These are phyloP conservation scores for Cyprinus carpio DNA, from an alignment of 2,113 vertebrate genomes.

Conservation along the genomic window DNA sequence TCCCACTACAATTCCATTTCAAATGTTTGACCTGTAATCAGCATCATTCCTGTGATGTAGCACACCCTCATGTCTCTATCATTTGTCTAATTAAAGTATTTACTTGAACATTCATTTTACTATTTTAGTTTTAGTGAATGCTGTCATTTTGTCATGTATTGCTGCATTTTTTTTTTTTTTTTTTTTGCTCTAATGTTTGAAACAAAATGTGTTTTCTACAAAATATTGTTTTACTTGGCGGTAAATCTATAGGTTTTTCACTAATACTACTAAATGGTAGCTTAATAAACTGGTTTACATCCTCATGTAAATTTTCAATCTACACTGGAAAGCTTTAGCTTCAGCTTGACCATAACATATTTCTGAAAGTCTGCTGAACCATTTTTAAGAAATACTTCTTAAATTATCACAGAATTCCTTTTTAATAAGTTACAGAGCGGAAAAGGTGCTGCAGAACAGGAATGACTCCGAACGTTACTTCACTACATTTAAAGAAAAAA, in stretches of 20 bases:
- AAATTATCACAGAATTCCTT: background rate
- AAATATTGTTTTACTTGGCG: background rate
- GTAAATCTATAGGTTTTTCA: background rate
- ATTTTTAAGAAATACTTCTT: background rate
- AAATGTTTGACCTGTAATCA: background rate
- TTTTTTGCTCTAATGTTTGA: background rate
- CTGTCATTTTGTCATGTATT: background rate
- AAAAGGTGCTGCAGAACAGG: background rate
- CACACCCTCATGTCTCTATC: background rate
- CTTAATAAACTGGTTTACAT: background rate
- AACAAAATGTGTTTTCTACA: background rate
- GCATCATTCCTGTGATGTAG: background rate
- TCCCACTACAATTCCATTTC: background rate
- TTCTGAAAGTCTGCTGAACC: background rate
- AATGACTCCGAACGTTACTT: background rate
- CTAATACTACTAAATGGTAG: background rate
- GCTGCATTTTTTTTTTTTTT: no score
- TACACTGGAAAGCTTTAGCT: no score
- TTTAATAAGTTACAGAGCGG: background rate
- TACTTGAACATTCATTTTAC: background rate
- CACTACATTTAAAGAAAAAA: no score
- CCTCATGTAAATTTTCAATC: no score
- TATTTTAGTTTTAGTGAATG: background rate
- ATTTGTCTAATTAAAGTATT: background rate
- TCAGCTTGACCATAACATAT: background rate